Base-by-base conservation (phyloP, 2,888 invertebrate genomes). In the Tromatobia lineatoria region DNA sequence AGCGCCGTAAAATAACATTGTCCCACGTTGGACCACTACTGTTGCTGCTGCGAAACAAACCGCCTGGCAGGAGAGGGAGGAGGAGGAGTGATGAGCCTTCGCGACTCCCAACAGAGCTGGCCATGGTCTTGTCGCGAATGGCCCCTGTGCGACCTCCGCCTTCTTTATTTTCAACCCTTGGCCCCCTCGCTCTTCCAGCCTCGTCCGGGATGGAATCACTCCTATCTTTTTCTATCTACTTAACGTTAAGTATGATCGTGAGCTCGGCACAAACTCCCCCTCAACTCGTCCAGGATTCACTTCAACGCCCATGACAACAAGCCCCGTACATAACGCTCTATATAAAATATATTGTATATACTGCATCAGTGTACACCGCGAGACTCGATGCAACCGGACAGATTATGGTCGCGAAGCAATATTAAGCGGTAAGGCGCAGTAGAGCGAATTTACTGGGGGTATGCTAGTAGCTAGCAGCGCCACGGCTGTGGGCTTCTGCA, bases 1-100 rank as follows among this genome's bases (percentile, higher is more conserved):
- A 92, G 89, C 91, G 91, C 92, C 93, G 93, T 93, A 93, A 93
- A 93, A 93, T 93, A 93, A 93, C 93, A 93, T 93, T 93, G 93
- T 91, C 89, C 90, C 90, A 89, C 88, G 90, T 90, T 89, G 90
- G 70, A 70, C 81, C 81, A 57, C 73, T 42, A 50, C 50, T 85
- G 67, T 57, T 79, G 73, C 64, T 59, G 74, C 29, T 74, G 77
- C 75, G 81, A 84, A 81, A 84, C 84, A 57, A 84, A 84, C 75
- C 81, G 73, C 81, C 78, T 81, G 81, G 50, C 84, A 76, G 50
- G 66, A 50, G 47, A 57, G 18, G 47, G 47, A 18, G 34, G 76
- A 54, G 78, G 80, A 47, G 64, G 75, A 70, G 45, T 47, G 57
- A 64, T 69, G 38, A 61, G 20, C 64, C 64, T 82, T 75, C 71